A percentile compares a stretch with the other conserved stretches of the same genome.
Conservation (phyloP, 2,797 vertebrate genomes). For the Vultur gryphus region DNA sequence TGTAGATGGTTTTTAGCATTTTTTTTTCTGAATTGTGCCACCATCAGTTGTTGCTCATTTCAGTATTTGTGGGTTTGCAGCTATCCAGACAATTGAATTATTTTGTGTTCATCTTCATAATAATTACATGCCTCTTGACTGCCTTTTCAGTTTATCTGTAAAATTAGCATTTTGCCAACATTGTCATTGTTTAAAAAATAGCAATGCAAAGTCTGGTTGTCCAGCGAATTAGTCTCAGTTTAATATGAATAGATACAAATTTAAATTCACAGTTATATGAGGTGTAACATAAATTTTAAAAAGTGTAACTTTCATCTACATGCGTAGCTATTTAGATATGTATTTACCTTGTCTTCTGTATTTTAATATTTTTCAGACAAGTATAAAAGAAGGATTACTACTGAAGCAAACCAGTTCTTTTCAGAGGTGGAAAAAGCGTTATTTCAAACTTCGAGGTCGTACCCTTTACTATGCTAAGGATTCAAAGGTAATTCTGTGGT, state of each 20-base stretch:
- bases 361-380: slow-evolving; percentile 82
- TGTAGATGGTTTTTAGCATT: not conserved
- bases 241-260: not conserved
- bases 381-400: slow-evolving; percentile 94
- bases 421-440: slow-evolving; percentile 97
- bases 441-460: slow-evolving; percentile 95
- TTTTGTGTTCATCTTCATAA: not conserved
- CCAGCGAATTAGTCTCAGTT: not conserved
- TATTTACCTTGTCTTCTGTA: not conserved
- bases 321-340: not conserved
- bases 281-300: not conserved
- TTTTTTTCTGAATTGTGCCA: not conserved
- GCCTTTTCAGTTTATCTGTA: not conserved
- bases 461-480: slow-evolving; percentile 99
- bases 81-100: not conserved
- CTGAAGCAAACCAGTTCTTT: slow-evolving; percentile 99
- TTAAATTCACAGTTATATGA: not conserved
- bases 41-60: not conserved
- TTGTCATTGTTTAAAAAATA: not conserved
- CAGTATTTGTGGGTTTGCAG: not conserved
- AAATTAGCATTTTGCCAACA: not conserved
- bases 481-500: slow-evolving; percentile 84
- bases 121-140: not conserved
- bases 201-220: not conserved
- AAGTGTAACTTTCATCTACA: not conserved